Percentiles rank a stretch among this genome's conserved stretches.
phyloP scores from a whole-genome alignment of 2,797 vertebrate species.

The Peromyscus attwateri region DNA sequence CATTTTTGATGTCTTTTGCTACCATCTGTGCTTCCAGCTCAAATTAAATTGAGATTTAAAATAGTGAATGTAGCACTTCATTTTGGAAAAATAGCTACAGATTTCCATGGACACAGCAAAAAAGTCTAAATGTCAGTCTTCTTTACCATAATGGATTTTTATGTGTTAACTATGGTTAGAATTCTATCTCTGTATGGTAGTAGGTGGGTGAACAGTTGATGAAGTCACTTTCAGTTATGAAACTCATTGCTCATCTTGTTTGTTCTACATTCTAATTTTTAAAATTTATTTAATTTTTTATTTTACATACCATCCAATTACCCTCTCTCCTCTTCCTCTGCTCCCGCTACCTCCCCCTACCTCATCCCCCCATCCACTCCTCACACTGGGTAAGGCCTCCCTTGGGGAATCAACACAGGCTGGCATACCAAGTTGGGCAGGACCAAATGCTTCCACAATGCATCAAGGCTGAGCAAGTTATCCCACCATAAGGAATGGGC shows the following conservation, averaged over 20 bases:
- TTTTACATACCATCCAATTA: too few species aligned
- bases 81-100: neutral
- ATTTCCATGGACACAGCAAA: conserved; percentile 16
- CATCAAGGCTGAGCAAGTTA: too few species aligned
- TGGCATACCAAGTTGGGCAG: too few species aligned
- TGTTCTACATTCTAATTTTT: neutral
- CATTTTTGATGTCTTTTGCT: neutral
- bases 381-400: too few species aligned
- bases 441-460: too few species aligned
- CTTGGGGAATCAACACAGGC: too few species aligned
- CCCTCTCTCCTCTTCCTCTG: too few species aligned
- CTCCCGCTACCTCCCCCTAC: too few species aligned
- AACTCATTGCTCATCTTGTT: neutral
- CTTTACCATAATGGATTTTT: neutral
- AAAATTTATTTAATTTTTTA: too few species aligned
- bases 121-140: neutral
- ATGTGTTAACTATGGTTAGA: neutral
- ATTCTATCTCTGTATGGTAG: neutral
- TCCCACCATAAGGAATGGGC: too few species aligned
- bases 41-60: conserved; percentile 47
- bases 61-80: neutral
- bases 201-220: neutral
- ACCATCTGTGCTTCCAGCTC: neutral
- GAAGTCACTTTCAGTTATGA: neutral
- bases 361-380: too few species aligned